These are phyloP conservation scores for Macrosiphum euphorbiae DNA, from an alignment of 2,888 invertebrate genomes.

Conservation along the genomic window DNA sequence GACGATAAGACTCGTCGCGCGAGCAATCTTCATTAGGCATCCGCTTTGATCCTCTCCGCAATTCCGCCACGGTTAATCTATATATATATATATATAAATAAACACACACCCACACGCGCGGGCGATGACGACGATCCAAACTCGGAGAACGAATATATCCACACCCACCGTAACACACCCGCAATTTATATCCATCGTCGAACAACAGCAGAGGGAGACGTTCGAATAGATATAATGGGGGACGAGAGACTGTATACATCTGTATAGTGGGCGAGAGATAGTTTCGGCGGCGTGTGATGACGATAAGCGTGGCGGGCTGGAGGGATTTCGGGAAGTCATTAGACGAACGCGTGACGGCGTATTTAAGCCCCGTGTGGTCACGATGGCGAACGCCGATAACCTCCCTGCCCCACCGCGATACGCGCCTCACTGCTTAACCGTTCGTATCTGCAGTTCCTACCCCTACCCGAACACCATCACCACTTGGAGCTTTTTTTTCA, in stretches of 20 bases:
- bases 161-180: neutral
- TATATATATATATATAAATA: neutral
- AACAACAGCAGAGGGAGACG: neutral
- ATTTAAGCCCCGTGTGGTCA: slow-evolving; percentile 49
- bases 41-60: slow-evolving; percentile 59
- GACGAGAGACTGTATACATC: neutral
- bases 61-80: slow-evolving; percentile 52
- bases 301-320: slow-evolving; percentile 18
- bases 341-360: slow-evolving; percentile 50
- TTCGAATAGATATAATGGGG: neutral
- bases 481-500: neutral
- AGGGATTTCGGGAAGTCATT: slow-evolving; percentile 55
- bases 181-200: slow-evolving; percentile 4
- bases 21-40: slow-evolving; percentile 59
- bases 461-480: neutral
- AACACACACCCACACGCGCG: neutral
- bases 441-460: neutral
- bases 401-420: neutral
- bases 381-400: slow-evolving; percentile 43
- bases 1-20: slow-evolving; percentile 35
- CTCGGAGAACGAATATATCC: neutral
- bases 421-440: neutral
- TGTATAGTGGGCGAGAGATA: neutral
- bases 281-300: neutral
- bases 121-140: slow-evolving; percentile 20